Percentiles rank a stretch among this genome's conserved stretches.
Evolutionary conservation across 2,888 invertebrate species (phyloP).

Genomic region (Peribatodes rhomboidaria): DNA sequence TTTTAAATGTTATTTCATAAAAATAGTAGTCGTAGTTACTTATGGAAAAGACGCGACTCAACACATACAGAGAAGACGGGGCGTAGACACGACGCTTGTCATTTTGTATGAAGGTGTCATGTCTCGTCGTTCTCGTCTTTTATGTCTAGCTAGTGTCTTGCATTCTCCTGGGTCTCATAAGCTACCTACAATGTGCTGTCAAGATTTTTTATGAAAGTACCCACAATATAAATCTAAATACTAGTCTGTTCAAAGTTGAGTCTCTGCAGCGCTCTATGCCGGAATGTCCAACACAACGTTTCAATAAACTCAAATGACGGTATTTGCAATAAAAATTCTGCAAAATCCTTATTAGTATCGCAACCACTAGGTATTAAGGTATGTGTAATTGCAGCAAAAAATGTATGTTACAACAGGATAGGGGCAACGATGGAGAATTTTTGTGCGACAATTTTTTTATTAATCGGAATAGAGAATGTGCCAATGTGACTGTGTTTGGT

Average conservation of each 20-base stretch:
- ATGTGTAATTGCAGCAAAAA: slow-evolving; percentile 72
- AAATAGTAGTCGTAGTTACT: too few relatives aligned
- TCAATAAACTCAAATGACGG: slow-evolving; percentile 48
- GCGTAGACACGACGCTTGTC: too few relatives aligned
- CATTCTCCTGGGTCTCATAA: too few relatives aligned
- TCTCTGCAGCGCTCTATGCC: slow-evolving; percentile 5
- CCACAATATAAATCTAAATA: too few relatives aligned
- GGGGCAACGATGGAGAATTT: slow-evolving; percentile 43
- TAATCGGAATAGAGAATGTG: slow-evolving; percentile 17
- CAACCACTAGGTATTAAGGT: slow-evolving; percentile 48
- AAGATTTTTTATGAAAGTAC: background rate
- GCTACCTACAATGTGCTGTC: too few relatives aligned
- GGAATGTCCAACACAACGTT: slow-evolving; percentile 43
- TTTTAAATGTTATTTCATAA: too few relatives aligned
- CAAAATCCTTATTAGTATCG: slow-evolving; percentile 52
- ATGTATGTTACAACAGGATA: slow-evolving; percentile 43
- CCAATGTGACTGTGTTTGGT: too few relatives aligned
- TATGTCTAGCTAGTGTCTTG: too few relatives aligned
- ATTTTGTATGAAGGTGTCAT: too few relatives aligned
- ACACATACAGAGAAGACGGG: too few relatives aligned
- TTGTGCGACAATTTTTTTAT: slow-evolving; percentile 33
- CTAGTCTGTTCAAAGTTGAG: background rate
- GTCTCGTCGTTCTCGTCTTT: too few relatives aligned
- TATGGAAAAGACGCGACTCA: too few relatives aligned
- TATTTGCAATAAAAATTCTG: slow-evolving; percentile 61